Conservation (phyloP, 2,888 invertebrate genomes). For the Luperina nickerlii region DNA sequence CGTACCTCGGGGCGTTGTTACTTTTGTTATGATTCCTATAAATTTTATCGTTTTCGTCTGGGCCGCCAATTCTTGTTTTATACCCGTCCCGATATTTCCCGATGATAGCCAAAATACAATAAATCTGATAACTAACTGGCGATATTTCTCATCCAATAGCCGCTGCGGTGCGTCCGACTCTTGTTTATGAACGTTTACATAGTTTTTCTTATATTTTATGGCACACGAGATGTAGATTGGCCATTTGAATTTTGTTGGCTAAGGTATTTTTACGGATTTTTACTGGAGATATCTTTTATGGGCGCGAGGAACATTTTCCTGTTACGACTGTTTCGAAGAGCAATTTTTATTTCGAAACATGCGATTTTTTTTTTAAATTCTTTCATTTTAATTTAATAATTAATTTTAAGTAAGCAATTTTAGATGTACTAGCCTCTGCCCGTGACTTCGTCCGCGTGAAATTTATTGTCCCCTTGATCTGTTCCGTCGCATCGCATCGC, state of each 20-base stretch:
- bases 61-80: slow-evolving; percentile 73
- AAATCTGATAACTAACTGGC: slow-evolving; percentile 75
- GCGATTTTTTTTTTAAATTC: neutral
- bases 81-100: slow-evolving; percentile 64
- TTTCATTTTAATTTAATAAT: neutral
- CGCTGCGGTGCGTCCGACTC: slow-evolving; percentile 45
- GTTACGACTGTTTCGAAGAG: neutral
- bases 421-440: too few species aligned
- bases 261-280: slow-evolving; percentile 28
- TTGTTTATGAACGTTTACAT: slow-evolving; percentile 57
- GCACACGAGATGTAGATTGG: slow-evolving; percentile 56
- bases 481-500: too few species aligned
- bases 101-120: slow-evolving; percentile 71
- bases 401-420: neutral
- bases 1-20: slow-evolving; percentile 71
- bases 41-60: slow-evolving; percentile 77
- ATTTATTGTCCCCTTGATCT: too few species aligned
- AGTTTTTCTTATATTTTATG: slow-evolving; percentile 60
- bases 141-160: slow-evolving; percentile 65
- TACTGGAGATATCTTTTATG: slow-evolving; percentile 2
- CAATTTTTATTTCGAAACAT: neutral
- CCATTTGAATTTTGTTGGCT: slow-evolving; percentile 57
- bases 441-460: too few species aligned
- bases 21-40: slow-evolving; percentile 79
- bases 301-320: slow-evolving; percentile 22